Conservation (phyloP, 2,888 invertebrate species). For the Lagria hirta region DNA sequence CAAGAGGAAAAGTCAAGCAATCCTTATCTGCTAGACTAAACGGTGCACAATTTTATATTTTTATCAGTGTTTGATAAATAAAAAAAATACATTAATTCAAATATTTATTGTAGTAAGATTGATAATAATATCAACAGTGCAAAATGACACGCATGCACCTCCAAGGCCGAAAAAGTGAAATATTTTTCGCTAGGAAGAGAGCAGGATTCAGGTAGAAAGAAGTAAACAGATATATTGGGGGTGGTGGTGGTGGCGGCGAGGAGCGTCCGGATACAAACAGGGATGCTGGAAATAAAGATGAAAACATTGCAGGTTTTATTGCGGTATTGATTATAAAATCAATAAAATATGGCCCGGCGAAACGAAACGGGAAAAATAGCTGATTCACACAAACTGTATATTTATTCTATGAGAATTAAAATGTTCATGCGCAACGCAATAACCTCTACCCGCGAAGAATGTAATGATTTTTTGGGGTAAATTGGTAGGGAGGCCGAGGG, state of each 20-base stretch:
- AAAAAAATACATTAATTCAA: constrained; percentile 22
- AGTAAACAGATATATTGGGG: constrained; percentile 21
- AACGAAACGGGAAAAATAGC: constrained; percentile 55
- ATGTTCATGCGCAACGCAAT: constrained; percentile 54
- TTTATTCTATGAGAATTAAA: constrained; percentile 54
- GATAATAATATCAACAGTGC: constrained; percentile 7
- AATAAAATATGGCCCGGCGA: constrained; percentile 55
- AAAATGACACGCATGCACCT: constrained; percentile 19
- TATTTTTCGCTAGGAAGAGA: constrained; percentile 21
- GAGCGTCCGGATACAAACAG: constrained; percentile 32
- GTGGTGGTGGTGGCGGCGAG: constrained; percentile 12
- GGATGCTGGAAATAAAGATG: constrained; percentile 56
- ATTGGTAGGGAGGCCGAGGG: constrained; percentile 57
- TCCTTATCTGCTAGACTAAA: constrained; percentile 20
- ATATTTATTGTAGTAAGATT: constrained; percentile 13
- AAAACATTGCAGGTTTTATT: constrained; percentile 59
- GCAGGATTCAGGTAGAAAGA: constrained; percentile 26
- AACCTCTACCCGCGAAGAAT: constrained; percentile 69
- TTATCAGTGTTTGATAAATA: constrained; percentile 19
- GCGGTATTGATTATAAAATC: constrained; percentile 59
- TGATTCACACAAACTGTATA: constrained; percentile 51
- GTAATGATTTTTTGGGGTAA: constrained; percentile 87
- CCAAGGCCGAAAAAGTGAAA: too few species aligned
- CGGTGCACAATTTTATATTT: constrained; percentile 19
- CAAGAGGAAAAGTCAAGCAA: too few species aligned